Evolutionary conservation across 1,140 invertebrate species (phyloP).

Genomic region (Drosophila murphyi): DNA sequence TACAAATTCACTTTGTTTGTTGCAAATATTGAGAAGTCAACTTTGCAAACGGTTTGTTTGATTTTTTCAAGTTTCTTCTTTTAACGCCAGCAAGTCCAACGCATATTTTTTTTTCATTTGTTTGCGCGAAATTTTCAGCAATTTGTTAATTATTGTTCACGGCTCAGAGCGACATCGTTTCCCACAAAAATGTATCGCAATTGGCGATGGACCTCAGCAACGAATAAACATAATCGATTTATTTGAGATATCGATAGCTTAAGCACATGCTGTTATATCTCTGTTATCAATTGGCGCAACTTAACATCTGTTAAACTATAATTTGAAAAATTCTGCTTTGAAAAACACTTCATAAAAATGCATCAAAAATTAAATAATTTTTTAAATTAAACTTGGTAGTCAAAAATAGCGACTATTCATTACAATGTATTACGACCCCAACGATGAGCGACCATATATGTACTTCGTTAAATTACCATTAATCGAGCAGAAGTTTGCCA

Average conservation of each 20-base stretch:
- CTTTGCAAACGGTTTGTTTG: constrained; percentile 18
- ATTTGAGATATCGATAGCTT: constrained; percentile 1
- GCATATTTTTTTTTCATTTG: constrained; percentile 33
- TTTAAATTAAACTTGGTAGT: background rate
- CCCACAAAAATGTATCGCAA: constrained; percentile 14
- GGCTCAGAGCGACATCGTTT: constrained; percentile 22
- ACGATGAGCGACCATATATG: constrained; percentile 6
- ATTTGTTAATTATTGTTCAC: constrained; percentile 21
- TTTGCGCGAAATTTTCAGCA: constrained; percentile 6
- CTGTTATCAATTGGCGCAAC: background rate
- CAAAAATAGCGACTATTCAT: background rate
- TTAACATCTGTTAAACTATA: background rate
- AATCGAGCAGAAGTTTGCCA: constrained; percentile 12
- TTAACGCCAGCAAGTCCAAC: constrained; percentile 3
- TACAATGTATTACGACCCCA: constrained; percentile 15
- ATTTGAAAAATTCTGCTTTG: background rate
- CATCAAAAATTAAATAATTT: background rate
- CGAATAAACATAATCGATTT: background rate
- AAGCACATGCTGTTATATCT: background rate
- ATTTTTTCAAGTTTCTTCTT: background rate
- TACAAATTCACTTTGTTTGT: background rate
- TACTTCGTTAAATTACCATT: constrained; percentile 21
- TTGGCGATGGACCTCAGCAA: constrained; percentile 1
- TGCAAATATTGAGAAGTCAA: constrained; percentile 7
- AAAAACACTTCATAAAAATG: background rate